Percentiles rank a stretch among this genome's conserved stretches.
Evolutionary conservation across 2,888 invertebrate species (phyloP).

Genomic region (Scelioninae gen. 2): DNA sequence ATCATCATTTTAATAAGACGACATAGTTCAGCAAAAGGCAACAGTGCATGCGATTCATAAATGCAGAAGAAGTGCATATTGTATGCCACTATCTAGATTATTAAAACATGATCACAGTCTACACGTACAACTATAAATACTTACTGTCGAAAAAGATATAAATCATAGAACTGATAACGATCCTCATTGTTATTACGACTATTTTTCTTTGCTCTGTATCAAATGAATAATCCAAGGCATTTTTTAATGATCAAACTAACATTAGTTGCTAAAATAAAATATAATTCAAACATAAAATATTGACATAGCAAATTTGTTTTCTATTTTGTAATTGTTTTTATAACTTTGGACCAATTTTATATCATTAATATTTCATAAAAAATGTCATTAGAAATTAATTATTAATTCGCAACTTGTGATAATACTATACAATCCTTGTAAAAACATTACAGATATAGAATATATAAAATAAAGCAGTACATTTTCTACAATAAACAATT

Average conservation of each 20-base stretch:
- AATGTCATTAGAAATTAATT: no score
- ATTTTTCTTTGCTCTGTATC: slow-evolving; percentile 11
- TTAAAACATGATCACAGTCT: slow-evolving; percentile 21
- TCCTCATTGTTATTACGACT: slow-evolving; percentile 17
- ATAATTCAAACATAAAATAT: no score
- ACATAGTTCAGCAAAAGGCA: slow-evolving; percentile 10
- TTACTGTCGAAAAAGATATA: slow-evolving; percentile 13
- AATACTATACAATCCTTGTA: no score
- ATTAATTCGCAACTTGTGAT: no score
- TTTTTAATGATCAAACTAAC: no score
- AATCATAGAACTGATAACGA: slow-evolving; percentile 29
- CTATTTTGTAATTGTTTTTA: no score
- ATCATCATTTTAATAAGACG: slow-evolving; percentile 5
- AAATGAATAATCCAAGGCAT: background rate
- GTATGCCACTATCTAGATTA: slow-evolving; percentile 20
- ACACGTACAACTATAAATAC: slow-evolving; percentile 23
- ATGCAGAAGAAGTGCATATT: slow-evolving; percentile 17
- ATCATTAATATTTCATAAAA: no score
- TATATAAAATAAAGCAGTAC: no score
- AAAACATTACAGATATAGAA: no score
- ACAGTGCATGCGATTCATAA: slow-evolving; percentile 18
- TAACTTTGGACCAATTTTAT: no score
- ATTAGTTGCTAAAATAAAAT: background rate
- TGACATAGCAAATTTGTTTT: no score
- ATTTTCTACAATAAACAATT: background rate